These are phyloP conservation scores for Proteles cristata DNA, from an alignment of 2,113 vertebrate genomes.

Conservation along the genomic window DNA sequence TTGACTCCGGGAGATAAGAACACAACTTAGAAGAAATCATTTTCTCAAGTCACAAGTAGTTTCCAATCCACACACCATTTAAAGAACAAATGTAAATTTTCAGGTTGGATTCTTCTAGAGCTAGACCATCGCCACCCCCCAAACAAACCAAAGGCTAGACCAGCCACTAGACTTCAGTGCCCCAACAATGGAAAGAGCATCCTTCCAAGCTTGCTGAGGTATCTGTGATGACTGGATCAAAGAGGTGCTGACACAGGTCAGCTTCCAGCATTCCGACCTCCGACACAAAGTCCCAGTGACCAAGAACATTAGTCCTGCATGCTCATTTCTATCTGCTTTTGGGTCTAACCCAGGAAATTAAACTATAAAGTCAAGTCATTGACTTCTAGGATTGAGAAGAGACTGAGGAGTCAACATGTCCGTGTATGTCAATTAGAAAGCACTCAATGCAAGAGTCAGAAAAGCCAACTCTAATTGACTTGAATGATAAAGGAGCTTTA, in stretches of 20 bases:
- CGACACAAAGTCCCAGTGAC: neutral
- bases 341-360: neutral
- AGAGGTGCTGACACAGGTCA: neutral
- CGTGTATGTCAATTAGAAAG: neutral
- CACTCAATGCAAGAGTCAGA: neutral
- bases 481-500: neutral
- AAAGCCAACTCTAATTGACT: neutral
- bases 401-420: neutral
- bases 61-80: neutral
- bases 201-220: neutral
- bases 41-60: neutral
- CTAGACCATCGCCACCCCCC: neutral
- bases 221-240: neutral
- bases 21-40: neutral
- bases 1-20: slow-evolving; percentile 50
- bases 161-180: neutral
- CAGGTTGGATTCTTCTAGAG: neutral
- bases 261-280: neutral
- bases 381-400: slow-evolving; percentile 1
- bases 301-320: neutral
- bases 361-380: neutral
- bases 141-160: neutral
- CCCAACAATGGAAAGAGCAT: neutral
- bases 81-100: slow-evolving; percentile 6
- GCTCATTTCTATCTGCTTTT: neutral